Base-by-base conservation (phyloP, 2,888 invertebrate species). In the Nomada fabriciana region DNA sequence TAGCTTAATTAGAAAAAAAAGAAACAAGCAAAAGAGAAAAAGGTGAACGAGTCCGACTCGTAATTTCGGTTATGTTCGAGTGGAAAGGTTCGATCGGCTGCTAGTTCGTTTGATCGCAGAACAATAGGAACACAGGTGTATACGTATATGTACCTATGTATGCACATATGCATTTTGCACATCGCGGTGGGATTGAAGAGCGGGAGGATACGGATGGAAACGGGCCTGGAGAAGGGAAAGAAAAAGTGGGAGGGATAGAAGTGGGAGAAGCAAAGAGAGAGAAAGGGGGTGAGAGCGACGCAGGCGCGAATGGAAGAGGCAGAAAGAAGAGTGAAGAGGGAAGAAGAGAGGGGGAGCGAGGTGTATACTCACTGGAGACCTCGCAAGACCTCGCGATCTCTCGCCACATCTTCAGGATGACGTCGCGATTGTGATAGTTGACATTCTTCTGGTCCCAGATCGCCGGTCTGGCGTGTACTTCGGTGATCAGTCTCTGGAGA, bases 391-490 rank as follows among this genome's bases (percentile, higher is more conserved):
- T 88, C 72, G 90, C 91, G 68, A 91, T 91, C 86, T 91, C 91
- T 79, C 89, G 90, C 91, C 91, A 91, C 82, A 90, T 91, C 84
- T 89, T 90, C 60, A 90, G 81, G 80, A 91, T 91, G 71, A 91
- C 89, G 64, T 91, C 91, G 78, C 91, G 90, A 75, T 91, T 91
- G 85, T 91, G 91, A 80, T 91, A 91, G 86, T 91, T 89, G 80
- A 90, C 90, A 72, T 91, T 91, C 83, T 91, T 91, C 84, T 91
- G 91, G 85, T 91, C 91, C 91, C 91, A 91, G 80, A 91, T 91
- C 52, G 91, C 91, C 57, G 91, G 91, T 70, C 91, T 88, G 20
- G 90, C 90, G 82, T 90, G 90, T 43, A 91, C 91, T 82, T 91
- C 91, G 78, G 77, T 88, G 78, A 91, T 91, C 78, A 91, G 86